Conservation (phyloP, 2,113 vertebrate genomes). For the Apistogramma diplotaenia region DNA sequence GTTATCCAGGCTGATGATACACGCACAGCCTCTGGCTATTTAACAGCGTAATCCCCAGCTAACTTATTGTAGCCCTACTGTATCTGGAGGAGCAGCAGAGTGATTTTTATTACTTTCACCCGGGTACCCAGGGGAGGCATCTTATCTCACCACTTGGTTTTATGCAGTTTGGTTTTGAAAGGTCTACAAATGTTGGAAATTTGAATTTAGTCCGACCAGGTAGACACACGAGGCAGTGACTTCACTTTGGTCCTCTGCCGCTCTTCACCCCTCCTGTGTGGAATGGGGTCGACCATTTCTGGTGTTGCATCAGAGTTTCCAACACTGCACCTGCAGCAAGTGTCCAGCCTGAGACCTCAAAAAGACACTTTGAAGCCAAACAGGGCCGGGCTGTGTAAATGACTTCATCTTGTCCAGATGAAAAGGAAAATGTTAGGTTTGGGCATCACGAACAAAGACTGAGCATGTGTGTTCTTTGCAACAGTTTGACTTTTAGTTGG, state of each 20-base stretch:
- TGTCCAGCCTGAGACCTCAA: constrained; percentile 42
- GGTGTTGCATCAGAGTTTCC: constrained; percentile 69
- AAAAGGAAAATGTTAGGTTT: constrained; percentile 33
- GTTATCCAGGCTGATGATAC: constrained; percentile 52
- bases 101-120: constrained; percentile 54
- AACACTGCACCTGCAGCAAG: constrained; percentile 60
- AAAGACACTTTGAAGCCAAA: constrained; percentile 63
- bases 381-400: constrained; percentile 26
- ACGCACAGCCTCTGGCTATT: constrained; percentile 37
- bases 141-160: constrained; percentile 56
- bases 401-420: constrained; percentile 52
- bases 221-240: constrained; percentile 18
- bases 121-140: constrained; percentile 35
- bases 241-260: not conserved
- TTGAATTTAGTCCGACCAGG: constrained; percentile 46
- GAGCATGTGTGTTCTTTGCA: not conserved
- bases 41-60: constrained; percentile 60
- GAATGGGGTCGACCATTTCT: constrained; percentile 42
- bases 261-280: not conserved
- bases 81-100: constrained; percentile 46
- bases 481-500: constrained; percentile 11
- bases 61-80: constrained; percentile 49
- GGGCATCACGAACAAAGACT: constrained; percentile 39
- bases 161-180: constrained; percentile 44
- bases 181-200: constrained; percentile 53